Evolutionary conservation across 37 sponge, comb jelly and placozoan genomes (phyloP).

Genomic region (Chondrosia reniformis): DNA sequence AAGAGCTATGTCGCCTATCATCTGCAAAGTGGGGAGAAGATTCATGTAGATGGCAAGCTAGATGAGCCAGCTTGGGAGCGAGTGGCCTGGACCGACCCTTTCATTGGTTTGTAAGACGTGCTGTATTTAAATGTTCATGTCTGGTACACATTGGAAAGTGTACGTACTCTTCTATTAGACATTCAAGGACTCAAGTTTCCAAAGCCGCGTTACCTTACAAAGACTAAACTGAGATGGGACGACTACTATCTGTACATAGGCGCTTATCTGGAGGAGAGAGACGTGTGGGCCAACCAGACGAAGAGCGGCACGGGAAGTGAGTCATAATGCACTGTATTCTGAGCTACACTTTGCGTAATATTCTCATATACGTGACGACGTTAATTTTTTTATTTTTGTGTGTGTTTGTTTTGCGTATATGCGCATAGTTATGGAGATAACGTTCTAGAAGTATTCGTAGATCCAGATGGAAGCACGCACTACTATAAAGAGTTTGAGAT

Average conservation of each 20-base stretch:
- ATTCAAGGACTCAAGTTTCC: conserved; percentile 18
- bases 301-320: no score
- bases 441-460: conserved; percentile 32
- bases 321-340: no score
- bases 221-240: conserved; percentile 34
- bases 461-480: conserved; percentile 35
- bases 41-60: conserved; percentile 25
- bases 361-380: no score
- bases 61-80: conserved; percentile 16
- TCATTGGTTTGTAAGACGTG: conserved; percentile 18
- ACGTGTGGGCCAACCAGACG: conserved; percentile 34
- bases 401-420: no score
- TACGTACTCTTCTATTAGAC: not conserved
- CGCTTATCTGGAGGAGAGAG: conserved; percentile 29
- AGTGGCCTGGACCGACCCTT: conserved; percentile 23
- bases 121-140: no score
- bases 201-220: conserved; percentile 15
- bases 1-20: conserved; percentile 24
- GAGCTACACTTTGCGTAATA: no score
- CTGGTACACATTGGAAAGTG: no score
- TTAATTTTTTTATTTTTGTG: no score
- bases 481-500: conserved; percentile 31
- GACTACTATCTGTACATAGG: conserved; percentile 27
- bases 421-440: no score
- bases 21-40: not conserved